Conservation (phyloP, 2,888 invertebrate genomes). For the Caenorhabditis sp. region DNA sequence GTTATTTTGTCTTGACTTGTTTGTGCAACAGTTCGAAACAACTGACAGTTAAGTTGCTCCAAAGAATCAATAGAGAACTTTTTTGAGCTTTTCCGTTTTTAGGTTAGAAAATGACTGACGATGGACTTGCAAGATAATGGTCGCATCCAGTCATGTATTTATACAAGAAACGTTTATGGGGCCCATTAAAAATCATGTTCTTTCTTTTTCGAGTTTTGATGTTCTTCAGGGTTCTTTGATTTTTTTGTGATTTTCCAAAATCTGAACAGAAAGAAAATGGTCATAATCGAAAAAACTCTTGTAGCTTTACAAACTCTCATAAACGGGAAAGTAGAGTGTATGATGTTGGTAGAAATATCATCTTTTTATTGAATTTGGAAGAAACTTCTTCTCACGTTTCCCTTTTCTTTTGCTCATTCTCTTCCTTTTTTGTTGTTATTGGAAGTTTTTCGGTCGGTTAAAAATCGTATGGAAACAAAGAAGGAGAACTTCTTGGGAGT, state of each 20-base stretch:
- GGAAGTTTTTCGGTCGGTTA: constrained; percentile 13
- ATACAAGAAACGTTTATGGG: constrained; percentile 50
- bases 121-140: constrained; percentile 45
- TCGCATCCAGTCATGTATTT: constrained; percentile 35
- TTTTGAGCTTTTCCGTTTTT: neutral
- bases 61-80: neutral
- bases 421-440: constrained; percentile 6
- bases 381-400: constrained; percentile 39
- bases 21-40: constrained; percentile 2
- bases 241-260: constrained; percentile 9
- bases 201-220: constrained; percentile 1
- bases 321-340: neutral
- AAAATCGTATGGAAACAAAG: neutral
- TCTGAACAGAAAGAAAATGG: neutral
- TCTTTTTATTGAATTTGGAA: constrained; percentile 44
- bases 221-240: neutral
- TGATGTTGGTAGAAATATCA: constrained; percentile 39
- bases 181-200: constrained; percentile 24
- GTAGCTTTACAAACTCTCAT: too few species aligned
- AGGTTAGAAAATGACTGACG: constrained; percentile 2
- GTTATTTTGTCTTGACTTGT: neutral
- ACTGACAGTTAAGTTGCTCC: too few species aligned
- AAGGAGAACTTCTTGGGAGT: neutral
- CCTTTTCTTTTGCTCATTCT: neutral
- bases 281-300: neutral